Conservation (phyloP, 2,888 invertebrate species). For the Ennomos quercinarius region DNA sequence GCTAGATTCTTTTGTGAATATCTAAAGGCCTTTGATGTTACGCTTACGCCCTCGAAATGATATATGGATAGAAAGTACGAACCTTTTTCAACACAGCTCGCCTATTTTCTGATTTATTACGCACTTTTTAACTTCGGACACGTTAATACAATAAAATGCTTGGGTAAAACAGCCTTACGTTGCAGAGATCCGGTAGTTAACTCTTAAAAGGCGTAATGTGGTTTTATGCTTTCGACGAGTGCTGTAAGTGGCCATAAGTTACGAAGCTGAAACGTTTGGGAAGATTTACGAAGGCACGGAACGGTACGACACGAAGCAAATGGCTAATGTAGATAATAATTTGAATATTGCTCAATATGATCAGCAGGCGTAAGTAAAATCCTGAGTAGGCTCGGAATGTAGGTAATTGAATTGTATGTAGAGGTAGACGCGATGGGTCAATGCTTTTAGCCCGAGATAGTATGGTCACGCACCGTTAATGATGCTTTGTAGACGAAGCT, state of each 20-base stretch:
- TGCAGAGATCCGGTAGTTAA: constrained; percentile 57
- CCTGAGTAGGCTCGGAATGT: constrained; percentile 24
- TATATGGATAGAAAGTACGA: constrained; percentile 48
- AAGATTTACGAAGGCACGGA: constrained; percentile 36
- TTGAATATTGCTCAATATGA: constrained; percentile 30
- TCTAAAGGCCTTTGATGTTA: constrained; percentile 62
- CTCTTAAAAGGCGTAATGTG: constrained; percentile 45
- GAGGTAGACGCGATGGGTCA: constrained; percentile 46
- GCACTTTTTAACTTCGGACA: constrained; percentile 51
- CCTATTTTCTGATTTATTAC: constrained; percentile 48
- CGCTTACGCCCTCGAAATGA: constrained; percentile 55
- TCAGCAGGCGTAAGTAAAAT: constrained; percentile 4
- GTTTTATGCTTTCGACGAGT: constrained; percentile 49
- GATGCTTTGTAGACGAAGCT: constrained; percentile 50
- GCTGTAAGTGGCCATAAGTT: constrained; percentile 39
- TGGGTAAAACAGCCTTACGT: constrained; percentile 51
- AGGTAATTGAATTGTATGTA: constrained; percentile 47
- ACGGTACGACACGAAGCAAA: constrained; percentile 31
- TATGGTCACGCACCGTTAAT: constrained; percentile 59
- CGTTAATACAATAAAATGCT: constrained; percentile 49
- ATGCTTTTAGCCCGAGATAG: constrained; percentile 53
- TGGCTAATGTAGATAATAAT: constrained; percentile 33
- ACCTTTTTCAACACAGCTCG: constrained; percentile 45
- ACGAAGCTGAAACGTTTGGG: constrained; percentile 37
- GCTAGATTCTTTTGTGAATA: constrained; percentile 51